Evolutionary conservation across 2,113 vertebrate genomes (phyloP).

Genomic region (Psophia crepitans): DNA sequence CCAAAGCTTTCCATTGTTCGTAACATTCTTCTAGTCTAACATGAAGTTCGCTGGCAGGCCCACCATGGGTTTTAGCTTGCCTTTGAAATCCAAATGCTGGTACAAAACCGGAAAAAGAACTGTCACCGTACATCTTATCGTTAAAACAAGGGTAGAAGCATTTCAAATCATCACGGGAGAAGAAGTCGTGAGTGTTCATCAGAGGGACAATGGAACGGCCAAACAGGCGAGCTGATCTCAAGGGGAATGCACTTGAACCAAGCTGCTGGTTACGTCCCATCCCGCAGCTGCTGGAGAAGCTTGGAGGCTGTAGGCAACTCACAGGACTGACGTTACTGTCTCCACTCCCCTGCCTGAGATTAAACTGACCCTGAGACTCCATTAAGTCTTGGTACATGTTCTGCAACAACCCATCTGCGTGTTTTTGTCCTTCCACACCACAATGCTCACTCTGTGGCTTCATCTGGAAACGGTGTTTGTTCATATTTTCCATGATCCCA

Average conservation of each 20-base stretch:
- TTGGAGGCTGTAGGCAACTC: constrained; percentile 51
- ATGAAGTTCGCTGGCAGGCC: constrained; percentile 74
- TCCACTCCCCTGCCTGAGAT: constrained; percentile 55
- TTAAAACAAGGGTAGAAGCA: constrained; percentile 67
- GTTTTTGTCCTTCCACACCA: constrained; percentile 67
- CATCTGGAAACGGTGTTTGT: constrained; percentile 67
- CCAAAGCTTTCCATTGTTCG: constrained; percentile 80
- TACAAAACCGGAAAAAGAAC: constrained; percentile 60
- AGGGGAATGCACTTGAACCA: constrained; percentile 51
- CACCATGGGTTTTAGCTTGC: constrained; percentile 67
- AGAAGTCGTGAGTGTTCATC: constrained; percentile 63
- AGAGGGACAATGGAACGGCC: constrained; percentile 63
- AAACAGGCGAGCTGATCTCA: constrained; percentile 46
- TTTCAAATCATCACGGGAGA: constrained; percentile 68
- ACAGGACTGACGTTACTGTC: constrained; percentile 27
- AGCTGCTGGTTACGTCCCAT: constrained; percentile 63
- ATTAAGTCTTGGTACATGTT: constrained; percentile 64
- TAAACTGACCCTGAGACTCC: constrained; percentile 67
- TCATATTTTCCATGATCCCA: constrained; percentile 65
- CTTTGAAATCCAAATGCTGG: constrained; percentile 70
- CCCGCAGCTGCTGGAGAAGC: constrained; percentile 63
- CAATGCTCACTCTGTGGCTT: constrained; percentile 62
- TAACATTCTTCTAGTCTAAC: constrained; percentile 78
- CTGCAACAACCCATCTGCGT: constrained; percentile 57
- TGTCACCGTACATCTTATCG: constrained; percentile 61